Evolutionary conservation across 2,797 vertebrate species (phyloP), one percentile per base, ranked within the genome.

Genomic region (Sebastes flavidus): DNA sequence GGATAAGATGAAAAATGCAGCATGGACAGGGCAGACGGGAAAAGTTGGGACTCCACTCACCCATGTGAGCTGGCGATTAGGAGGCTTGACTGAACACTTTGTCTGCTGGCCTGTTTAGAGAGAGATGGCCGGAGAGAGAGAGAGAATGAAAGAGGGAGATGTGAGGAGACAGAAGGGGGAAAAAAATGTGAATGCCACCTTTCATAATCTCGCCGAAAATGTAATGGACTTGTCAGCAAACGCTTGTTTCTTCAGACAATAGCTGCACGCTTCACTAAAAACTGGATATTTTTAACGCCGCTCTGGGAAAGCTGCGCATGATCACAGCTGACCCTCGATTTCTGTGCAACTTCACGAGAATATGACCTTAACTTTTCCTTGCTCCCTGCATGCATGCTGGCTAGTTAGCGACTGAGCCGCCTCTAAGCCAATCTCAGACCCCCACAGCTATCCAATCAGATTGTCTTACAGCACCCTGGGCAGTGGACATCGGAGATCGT

Each of bases 31-130:
- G 89, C 91, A 93, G 94, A 93, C 87, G 84, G 91, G 93, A 89
- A 92, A 94, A 93, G 89, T 94, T 95, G 87, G 91, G 91, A 91
- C 91, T 95, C 90, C 93, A 92, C 90, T 95, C 94, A 93, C 84
- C 92, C 94, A 93, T 95, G 91, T 92, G 91, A 94, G 93, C 88
- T 81, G 88, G 84, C 84, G 88, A 94, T 95, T 95, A 95, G 83
- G 83, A 92, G 91, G 94, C 93, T 94, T 95, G 91, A 95, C 92
- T 94, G 94, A 93, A 89, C 91, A 92, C 93, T 95, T 95, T 95
- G 95, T 95, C 92, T 91, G 87, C 91, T 89, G 94, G 86, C 93
- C 94, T 93, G 93, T 94, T 94, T 92, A 90, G 89, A 90, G 89
- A 92, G 88, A 87, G 92, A 93, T 87, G 88, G 93, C 77, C 42